Percentiles rank a stretch among this genome's conserved stretches.
Conservation (phyloP, 2,888 invertebrate species). For the Cosmorhoe ocellata region DNA sequence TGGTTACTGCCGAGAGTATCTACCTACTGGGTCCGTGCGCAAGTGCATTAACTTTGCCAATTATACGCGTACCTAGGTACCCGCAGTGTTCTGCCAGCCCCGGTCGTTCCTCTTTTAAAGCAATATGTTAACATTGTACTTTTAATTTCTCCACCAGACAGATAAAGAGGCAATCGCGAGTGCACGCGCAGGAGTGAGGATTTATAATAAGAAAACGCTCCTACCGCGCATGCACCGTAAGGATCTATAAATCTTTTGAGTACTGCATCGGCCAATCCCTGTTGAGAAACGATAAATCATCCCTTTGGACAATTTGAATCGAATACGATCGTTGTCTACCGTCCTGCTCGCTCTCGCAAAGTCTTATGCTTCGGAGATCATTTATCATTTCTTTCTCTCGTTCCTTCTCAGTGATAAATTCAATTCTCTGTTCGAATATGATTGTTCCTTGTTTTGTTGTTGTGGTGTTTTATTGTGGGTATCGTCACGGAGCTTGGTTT, state of each 20-base stretch:
- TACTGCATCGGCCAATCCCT: constrained; percentile 81
- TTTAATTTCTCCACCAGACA: constrained; percentile 72
- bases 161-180: constrained; percentile 72
- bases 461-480: constrained; percentile 77
- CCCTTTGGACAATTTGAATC: constrained; percentile 71
- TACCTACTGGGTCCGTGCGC: constrained; percentile 23
- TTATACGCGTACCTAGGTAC: constrained; percentile 42
- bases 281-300: constrained; percentile 82
- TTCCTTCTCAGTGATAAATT: constrained; percentile 80
- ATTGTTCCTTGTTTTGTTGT: constrained; percentile 81
- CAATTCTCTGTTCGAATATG: constrained; percentile 81
- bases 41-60: constrained; percentile 60
- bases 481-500: constrained; percentile 77
- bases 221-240: constrained; percentile 79
- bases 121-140: constrained; percentile 78
- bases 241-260: constrained; percentile 79
- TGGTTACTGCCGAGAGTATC: constrained; percentile 20
- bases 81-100: constrained; percentile 50
- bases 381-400: constrained; percentile 80
- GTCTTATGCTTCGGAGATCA: constrained; percentile 60
- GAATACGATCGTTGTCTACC: constrained; percentile 47
- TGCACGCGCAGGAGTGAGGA: constrained; percentile 77
- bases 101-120: constrained; percentile 48
- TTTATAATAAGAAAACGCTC: constrained; percentile 81
- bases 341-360: constrained; percentile 64